These are phyloP conservation scores for Pachycephala philippinensis DNA, from an alignment of 2,113 vertebrate species.

Conservation along the genomic window DNA sequence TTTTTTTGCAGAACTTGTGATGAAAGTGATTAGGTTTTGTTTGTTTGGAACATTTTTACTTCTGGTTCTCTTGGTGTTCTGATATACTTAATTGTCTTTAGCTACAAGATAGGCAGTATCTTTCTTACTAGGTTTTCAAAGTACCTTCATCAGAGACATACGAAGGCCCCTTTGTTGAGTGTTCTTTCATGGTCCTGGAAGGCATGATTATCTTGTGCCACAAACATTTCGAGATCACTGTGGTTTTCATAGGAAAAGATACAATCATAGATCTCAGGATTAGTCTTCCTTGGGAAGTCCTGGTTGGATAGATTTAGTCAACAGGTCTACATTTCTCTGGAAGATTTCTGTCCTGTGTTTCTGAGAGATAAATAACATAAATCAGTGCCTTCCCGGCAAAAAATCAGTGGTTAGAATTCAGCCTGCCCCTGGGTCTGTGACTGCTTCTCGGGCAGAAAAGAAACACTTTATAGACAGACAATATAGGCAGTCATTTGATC, in stretches of 20 bases:
- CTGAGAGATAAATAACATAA: neutral
- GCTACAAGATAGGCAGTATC: neutral
- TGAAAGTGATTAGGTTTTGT: neutral
- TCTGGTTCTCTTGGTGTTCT: neutral
- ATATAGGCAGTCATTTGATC: neutral
- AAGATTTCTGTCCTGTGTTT: neutral
- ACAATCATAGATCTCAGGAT: neutral
- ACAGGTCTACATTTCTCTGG: neutral
- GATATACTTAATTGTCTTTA: neutral
- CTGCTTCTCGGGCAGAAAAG: neutral
- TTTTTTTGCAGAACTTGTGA: neutral
- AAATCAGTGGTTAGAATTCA: neutral
- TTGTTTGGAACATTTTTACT: neutral
- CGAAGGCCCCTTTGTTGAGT: neutral
- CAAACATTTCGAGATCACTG: neutral
- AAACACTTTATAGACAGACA: neutral
- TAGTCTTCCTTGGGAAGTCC: neutral
- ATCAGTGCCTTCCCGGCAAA: fast-evolving
- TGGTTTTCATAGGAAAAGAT: neutral
- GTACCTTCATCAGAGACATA: neutral
- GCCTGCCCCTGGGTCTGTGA: fast-evolving
- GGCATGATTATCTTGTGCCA: neutral
- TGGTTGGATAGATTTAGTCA: neutral
- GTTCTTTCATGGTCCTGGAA: neutral
- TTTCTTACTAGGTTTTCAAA: neutral